phyloP scores from a whole-genome alignment of 2,797 vertebrate genomes.

The Girardinus metallicus region DNA sequence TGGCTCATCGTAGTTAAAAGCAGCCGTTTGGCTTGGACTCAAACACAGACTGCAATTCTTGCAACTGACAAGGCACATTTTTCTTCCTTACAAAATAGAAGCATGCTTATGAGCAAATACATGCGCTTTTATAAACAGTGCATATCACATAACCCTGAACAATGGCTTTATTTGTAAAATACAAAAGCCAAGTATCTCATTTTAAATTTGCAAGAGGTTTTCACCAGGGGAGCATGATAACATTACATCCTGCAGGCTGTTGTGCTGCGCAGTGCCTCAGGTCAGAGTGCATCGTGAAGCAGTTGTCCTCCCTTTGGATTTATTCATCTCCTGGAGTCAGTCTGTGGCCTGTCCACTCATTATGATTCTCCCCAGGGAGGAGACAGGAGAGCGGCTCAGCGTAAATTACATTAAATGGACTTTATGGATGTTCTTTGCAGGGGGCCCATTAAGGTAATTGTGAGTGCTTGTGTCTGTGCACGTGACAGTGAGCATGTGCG shows the following conservation, averaged over 20 bases:
- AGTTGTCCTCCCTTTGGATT: slow-evolving; percentile 55
- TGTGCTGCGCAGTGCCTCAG: slow-evolving; percentile 18
- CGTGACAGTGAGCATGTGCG: slow-evolving; percentile 8
- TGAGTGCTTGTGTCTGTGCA: slow-evolving; percentile 34
- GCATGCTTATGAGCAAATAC: not conserved
- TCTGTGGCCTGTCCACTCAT: slow-evolving; percentile 67
- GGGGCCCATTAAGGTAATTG: slow-evolving; percentile 84
- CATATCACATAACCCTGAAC: not conserved
- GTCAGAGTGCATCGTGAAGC: slow-evolving; percentile 42
- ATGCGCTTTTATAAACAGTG: slow-evolving; percentile 13
- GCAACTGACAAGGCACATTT: slow-evolving; percentile 22
- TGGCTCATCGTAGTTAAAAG: slow-evolving; percentile 40
- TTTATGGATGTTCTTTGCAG: slow-evolving; percentile 79
- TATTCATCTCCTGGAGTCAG: slow-evolving; percentile 60
- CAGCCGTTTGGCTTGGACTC: slow-evolving; percentile 18
- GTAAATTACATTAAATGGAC: slow-evolving; percentile 82
- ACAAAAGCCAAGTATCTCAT: slow-evolving; percentile 10
- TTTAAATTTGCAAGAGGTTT: slow-evolving; percentile 21
- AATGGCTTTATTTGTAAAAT: not conserved
- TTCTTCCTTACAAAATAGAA: slow-evolving; percentile 9
- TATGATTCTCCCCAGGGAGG: slow-evolving; percentile 79
- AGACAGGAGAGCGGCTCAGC: slow-evolving; percentile 51
- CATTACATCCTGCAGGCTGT: not conserved
- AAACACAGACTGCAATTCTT: slow-evolving; percentile 15
- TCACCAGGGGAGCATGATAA: slow-evolving; percentile 11